A percentile compares a stretch with the other conserved stretches of the same genome.
Evolutionary conservation across 64 coral and sea anemone genomes (phyloP).

Genomic region (Montipora capricornis): DNA sequence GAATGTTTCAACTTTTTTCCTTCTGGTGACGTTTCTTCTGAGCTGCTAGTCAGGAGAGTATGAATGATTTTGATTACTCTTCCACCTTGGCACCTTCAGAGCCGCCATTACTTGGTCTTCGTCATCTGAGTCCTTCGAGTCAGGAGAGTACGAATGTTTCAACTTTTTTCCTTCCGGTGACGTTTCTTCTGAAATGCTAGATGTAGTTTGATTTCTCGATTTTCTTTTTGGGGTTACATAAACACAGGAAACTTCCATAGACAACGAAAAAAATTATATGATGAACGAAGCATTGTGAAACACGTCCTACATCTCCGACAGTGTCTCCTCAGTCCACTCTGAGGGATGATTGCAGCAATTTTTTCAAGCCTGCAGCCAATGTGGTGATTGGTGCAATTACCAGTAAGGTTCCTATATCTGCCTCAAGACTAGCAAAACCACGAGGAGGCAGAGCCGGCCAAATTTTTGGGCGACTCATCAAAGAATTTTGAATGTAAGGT

Average conservation of each 20-base stretch:
- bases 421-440: neutral
- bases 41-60: neutral
- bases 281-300: neutral
- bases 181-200: neutral
- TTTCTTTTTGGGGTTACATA: neutral
- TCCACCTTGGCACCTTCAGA: no score
- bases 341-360: no score
- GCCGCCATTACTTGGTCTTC: neutral
- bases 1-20: neutral
- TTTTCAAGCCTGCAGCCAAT: no score
- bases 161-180: slow-evolving; percentile 12
- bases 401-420: no score
- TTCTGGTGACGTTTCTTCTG: neutral
- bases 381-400: no score
- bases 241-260: neutral
- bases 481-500: neutral
- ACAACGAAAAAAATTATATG: neutral
- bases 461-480: neutral
- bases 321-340: neutral
- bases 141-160: neutral
- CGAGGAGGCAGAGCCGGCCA: neutral
- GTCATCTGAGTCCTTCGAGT: neutral
- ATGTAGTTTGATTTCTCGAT: neutral
- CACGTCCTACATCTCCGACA: neutral
- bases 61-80: no score